phyloP scores from a whole-genome alignment of 2,113 vertebrate genomes.

The Pseudorectes ferrugineus region DNA sequence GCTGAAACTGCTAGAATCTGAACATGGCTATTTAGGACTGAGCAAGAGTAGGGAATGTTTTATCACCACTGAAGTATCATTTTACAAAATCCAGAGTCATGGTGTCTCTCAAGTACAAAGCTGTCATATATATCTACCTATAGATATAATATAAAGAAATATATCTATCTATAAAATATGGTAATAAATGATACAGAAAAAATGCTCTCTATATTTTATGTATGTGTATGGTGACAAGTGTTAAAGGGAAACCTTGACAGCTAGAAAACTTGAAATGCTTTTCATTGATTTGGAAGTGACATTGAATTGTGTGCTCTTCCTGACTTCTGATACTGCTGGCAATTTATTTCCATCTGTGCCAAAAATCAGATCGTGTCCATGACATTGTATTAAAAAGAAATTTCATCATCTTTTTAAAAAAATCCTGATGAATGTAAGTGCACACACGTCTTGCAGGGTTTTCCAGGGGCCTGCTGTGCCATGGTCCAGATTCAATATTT shows the following conservation, averaged over 20 bases:
- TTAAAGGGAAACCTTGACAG: not conserved
- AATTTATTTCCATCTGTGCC: not conserved
- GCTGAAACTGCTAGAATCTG: not conserved
- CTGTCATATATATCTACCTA: not conserved
- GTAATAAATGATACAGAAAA: not conserved
- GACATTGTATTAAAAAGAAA: not conserved
- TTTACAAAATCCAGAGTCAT: not conserved
- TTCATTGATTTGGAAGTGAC: not conserved
- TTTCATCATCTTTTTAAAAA: not conserved
- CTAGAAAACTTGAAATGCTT: not conserved
- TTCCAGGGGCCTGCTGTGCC: not conserved
- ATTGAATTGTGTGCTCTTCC: not conserved
- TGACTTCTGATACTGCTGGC: not conserved
- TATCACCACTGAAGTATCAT: not conserved
- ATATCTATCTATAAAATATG: not conserved
- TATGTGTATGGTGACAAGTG: not conserved
- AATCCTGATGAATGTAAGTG: not conserved
- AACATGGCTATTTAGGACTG: not conserved
- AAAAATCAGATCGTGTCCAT: not conserved
- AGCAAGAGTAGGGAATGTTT: not conserved
- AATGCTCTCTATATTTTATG: not conserved
- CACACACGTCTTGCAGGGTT: not conserved
- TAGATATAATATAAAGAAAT: not conserved
- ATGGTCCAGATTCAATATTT: not conserved
- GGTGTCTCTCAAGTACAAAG: not conserved